Base-by-base conservation (phyloP, 1,140 invertebrate genomes). In the Hypsibius dujardini region DNA sequence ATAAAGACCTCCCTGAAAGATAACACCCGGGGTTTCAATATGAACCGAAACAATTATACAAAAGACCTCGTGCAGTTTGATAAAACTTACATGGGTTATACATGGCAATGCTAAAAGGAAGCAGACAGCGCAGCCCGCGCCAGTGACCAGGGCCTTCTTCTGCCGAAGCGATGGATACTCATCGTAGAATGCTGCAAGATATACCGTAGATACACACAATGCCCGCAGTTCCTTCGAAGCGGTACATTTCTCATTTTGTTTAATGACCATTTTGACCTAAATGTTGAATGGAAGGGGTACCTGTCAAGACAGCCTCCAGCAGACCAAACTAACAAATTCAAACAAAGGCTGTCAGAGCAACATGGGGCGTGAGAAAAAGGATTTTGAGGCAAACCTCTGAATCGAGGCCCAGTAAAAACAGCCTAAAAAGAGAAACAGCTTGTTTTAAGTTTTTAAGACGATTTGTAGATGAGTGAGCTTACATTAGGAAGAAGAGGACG, bases 231-330 rank as follows among this genome's bases (percentile, higher is more conserved):
- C 28, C 28, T 28, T 28, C 28, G 28, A 28, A 28, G 28, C 28
- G 28, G 28, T 28, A 28, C 28, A 28, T 28, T 28, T 28, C 28
- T 28, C 28, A 28, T 28, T 28, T 28, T 28, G 28, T 28, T 28
- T 28, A 28, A 0, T 28, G 28, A 28, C 28, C 28, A 28, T 28
- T 28, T 28, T 28, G 28, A 28, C 28, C 28, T 28, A 28, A 28
- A 28, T 28, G 28, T 28, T 28, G 28, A 28, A 28, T 28, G 28
- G 28, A 28, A 28, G 28, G 28, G 28, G 28, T 85, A 73, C 87
- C 87, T 1, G 88, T 90, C 14, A 87, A 86, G 0, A 90, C 86
- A 14, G 87, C 89, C 79, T 90, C 75, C 15, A 76, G 45, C 59
- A 76, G 72, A 14, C 75, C 79, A 77, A 81, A 80, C 79, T 80